These are phyloP conservation scores for Helostoma temminkii DNA, from an alignment of 2,797 vertebrate genomes.

Conservation along the genomic window DNA sequence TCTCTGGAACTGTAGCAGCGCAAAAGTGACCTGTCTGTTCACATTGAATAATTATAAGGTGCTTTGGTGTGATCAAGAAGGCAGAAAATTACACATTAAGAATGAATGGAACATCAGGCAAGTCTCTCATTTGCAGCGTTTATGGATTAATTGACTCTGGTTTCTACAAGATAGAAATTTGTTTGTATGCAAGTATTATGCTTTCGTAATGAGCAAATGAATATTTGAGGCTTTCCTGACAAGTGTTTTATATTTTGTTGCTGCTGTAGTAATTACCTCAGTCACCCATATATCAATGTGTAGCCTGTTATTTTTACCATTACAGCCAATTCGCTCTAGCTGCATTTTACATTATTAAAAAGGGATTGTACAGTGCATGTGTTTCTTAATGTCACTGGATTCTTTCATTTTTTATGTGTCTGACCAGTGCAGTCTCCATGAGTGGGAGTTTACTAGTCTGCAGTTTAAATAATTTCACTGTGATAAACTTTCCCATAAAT, in stretches of 20 bases:
- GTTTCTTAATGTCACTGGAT: constrained; percentile 26
- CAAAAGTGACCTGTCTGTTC: constrained; percentile 52
- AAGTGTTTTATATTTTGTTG: constrained; percentile 43
- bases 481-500: constrained; percentile 68
- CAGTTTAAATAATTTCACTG: constrained; percentile 66
- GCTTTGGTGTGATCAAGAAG: constrained; percentile 51
- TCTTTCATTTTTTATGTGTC: constrained; percentile 14
- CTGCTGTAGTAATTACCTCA: constrained; percentile 50
- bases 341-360: constrained; percentile 40
- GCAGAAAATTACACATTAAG: constrained; percentile 37
- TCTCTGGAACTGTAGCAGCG: no score
- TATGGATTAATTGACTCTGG: constrained; percentile 24
- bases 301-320: constrained; percentile 17
- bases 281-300: constrained; percentile 38
- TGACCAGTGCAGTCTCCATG: constrained; percentile 28
- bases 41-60: constrained; percentile 57
- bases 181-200: constrained; percentile 41
- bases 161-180: constrained; percentile 22
- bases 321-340: constrained; percentile 27
- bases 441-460: constrained; percentile 45
- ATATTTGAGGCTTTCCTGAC: constrained; percentile 51
- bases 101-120: constrained; percentile 31
- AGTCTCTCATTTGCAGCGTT: constrained; percentile 36
- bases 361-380: neutral
- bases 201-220: constrained; percentile 27